Conservation (phyloP, 2,113 vertebrate genomes). For the Symphodus melops region DNA sequence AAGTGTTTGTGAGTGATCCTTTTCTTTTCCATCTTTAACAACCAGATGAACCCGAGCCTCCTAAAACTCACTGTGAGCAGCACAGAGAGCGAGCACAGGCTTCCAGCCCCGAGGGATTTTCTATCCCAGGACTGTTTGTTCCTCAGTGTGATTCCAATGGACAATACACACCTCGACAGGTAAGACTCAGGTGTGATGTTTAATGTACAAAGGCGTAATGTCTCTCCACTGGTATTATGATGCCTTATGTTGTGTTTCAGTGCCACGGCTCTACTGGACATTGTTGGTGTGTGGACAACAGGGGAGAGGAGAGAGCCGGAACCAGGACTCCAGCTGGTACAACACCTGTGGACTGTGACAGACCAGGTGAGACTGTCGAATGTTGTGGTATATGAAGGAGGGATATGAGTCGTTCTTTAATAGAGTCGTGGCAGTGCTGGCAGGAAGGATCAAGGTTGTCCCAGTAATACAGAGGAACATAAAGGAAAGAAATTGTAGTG, state of each 20-base stretch:
- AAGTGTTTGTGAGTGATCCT: background rate
- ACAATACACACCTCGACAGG: conserved; percentile 77
- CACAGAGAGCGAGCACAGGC: conserved; percentile 70
- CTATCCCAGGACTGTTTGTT: conserved; percentile 67
- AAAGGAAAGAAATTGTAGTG: too few relatives aligned
- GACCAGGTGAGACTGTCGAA: conserved; percentile 38
- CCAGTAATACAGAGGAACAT: too few relatives aligned
- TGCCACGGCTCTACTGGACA: conserved; percentile 80
- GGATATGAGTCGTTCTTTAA: too few relatives aligned
- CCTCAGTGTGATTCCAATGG: conserved; percentile 85
- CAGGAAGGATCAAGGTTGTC: too few relatives aligned
- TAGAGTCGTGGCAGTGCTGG: too few relatives aligned
- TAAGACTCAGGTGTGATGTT: background rate
- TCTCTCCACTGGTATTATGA: too few relatives aligned
- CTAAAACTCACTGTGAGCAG: conserved; percentile 79
- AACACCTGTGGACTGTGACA: conserved; percentile 65
- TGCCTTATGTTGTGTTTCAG: conserved; percentile 20
- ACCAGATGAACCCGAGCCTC: conserved; percentile 37
- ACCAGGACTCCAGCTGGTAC: conserved; percentile 78
- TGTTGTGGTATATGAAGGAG: too few relatives aligned
- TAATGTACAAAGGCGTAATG: background rate
- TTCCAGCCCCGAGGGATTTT: conserved; percentile 44
- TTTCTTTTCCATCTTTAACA: background rate
- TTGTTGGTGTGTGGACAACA: conserved; percentile 88
- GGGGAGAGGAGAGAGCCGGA: conserved; percentile 83